Conservation (phyloP, 2,888 invertebrate genomes). For the Physocephala rufipes region DNA sequence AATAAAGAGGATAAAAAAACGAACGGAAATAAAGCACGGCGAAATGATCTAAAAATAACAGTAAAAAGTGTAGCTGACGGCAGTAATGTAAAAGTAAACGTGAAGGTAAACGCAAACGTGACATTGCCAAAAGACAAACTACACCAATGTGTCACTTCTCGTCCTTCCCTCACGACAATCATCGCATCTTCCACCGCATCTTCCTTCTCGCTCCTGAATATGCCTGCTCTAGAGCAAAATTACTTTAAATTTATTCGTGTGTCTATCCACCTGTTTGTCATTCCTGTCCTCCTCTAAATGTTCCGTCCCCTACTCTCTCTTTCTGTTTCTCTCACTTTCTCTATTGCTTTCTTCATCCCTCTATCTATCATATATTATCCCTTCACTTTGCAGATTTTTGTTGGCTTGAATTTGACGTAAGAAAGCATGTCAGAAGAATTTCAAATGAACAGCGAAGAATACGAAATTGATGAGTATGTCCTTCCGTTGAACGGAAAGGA, state of each 20-base stretch:
- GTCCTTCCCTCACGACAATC: background rate
- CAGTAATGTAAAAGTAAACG: background rate
- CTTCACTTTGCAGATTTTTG: slow-evolving; percentile 36
- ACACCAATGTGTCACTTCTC: slow-evolving; percentile 20
- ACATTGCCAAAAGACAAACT: slow-evolving; percentile 51
- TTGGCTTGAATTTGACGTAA: slow-evolving; percentile 12
- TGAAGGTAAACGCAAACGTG: slow-evolving; percentile 42
- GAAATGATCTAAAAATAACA: background rate
- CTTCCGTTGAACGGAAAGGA: background rate
- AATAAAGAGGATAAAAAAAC: background rate
- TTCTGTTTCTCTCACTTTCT: background rate
- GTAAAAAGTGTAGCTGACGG: slow-evolving; percentile 3
- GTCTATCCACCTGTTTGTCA: background rate
- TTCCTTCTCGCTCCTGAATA: too few species aligned
- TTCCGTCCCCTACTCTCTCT: background rate
- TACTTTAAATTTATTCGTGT: background rate
- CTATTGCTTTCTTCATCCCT: too few species aligned
- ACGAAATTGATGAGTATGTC: slow-evolving; percentile 26
- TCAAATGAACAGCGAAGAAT: slow-evolving; percentile 40
- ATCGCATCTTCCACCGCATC: too few species aligned
- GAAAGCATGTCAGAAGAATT: slow-evolving; percentile 43
- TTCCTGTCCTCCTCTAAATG: background rate
- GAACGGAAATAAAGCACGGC: background rate
- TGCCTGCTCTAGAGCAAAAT: too few species aligned
- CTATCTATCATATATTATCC: slow-evolving; percentile 19